Evolutionary conservation across 2,797 vertebrate genomes (phyloP), one percentile per base, ranked within the genome.

Genomic region (Glossophaga mutica): DNA sequence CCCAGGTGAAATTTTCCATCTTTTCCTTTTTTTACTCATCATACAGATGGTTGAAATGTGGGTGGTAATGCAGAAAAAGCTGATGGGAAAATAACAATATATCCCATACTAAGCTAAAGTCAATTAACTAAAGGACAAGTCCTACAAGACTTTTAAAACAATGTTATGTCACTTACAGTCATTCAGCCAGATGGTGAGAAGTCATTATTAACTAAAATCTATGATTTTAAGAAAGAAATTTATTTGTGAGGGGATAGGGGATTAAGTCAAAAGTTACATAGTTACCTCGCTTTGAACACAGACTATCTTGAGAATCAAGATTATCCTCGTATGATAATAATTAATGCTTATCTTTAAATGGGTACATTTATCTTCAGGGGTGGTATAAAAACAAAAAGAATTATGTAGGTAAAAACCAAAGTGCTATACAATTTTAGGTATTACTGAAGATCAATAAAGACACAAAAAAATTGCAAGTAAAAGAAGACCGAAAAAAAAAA

Each of bases 361-460:
- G 9, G 19, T 39, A 57, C 22, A 70, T 2, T 74, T 77, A 67
- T 90, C 32, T 50, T 78, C 59, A 83, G 65, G 12, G 1, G 37
- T 44, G 11, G n/a, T 57, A 62, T 70, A 83, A 82, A 10, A 85
- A 65, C 29, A 94, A 73, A 83, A 93, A 59, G 16, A 86, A 93
- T 82, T 71, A 82, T 29, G 10, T 9, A 94, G 42, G 19, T 89
- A 93, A 91, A 94, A 89, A 44, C 14, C 73, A 87, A 86, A 89
- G 44, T 79, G 76, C 26, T 52, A 46, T 16, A 70, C 4, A 83
- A 68, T 55, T 85, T 87, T 77, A 88, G 29, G 46, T 42, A 21
- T 42, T 83, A 34, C 16, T 79, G 77, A 70, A 92, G 5, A 42
- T 52, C 50, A 67, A 74, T 37, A 74, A 52, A 37, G 52, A 95